Percentiles rank a stretch among this genome's conserved stretches.
Evolutionary conservation across 2,113 vertebrate genomes (phyloP).

Genomic region (Antennarius striatus): DNA sequence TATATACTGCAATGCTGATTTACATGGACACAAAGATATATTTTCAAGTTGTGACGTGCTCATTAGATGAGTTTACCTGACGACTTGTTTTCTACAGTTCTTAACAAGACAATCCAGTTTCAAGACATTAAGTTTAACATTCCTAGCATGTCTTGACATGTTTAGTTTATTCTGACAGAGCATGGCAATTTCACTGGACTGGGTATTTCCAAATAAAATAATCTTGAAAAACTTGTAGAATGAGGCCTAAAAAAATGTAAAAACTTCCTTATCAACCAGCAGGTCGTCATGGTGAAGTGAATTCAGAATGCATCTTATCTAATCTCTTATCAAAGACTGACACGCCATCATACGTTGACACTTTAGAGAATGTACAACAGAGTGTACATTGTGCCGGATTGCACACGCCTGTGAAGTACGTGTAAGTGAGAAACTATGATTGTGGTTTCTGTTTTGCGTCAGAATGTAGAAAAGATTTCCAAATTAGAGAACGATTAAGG

Average conservation of each 20-base stretch:
- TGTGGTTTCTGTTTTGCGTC: too few species aligned
- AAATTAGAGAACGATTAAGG: neutral
- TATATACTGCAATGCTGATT: too few species aligned
- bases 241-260: neutral
- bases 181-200: neutral
- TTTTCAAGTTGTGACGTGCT: too few species aligned
- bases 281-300: neutral
- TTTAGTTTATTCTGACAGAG: neutral
- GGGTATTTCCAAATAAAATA: constrained; percentile 7
- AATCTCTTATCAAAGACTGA: constrained; percentile 8
- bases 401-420: too few species aligned
- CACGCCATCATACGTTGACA: neutral
- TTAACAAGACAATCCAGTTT: neutral
- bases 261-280: neutral
- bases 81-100: neutral
- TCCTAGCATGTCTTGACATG: too few species aligned
- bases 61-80: too few species aligned
- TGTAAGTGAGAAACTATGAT: neutral
- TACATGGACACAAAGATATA: too few species aligned
- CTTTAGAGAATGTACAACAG: neutral
- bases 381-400: too few species aligned
- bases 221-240: constrained; percentile 43
- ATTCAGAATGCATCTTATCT: constrained; percentile 1
- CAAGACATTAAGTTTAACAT: too few species aligned
- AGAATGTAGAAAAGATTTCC: too few species aligned